phyloP scores from a whole-genome alignment of 1,140 invertebrate species.

The Adoxophyes honmai region DNA sequence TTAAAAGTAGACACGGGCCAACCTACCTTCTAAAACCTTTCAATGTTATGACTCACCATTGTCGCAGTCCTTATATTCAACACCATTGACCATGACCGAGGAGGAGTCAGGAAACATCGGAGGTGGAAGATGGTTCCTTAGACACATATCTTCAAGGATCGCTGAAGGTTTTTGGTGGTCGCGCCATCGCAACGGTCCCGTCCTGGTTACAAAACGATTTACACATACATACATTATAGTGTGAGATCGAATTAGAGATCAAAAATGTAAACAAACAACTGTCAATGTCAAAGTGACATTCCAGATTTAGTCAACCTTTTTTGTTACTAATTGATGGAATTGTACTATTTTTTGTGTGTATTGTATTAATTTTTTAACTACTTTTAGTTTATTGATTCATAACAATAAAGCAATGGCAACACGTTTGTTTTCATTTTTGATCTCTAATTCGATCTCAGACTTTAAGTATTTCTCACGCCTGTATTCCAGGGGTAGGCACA shows the following conservation, averaged over 20 bases:
- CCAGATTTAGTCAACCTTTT: too few relatives aligned
- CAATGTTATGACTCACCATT: conserved; percentile 16
- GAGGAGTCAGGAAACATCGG: conserved; percentile 61
- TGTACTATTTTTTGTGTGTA: background rate
- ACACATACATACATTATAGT: too few relatives aligned
- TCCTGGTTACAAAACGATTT: conserved; percentile 40
- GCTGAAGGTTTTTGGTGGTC: conserved; percentile 85
- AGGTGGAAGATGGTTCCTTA: conserved; percentile 78
- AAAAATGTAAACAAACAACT: too few relatives aligned
- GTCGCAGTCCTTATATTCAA: conserved; percentile 49
- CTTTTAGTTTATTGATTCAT: too few relatives aligned
- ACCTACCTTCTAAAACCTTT: background rate
- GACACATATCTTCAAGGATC: conserved; percentile 86
- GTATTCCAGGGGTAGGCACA: too few relatives aligned
- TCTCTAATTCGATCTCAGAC: too few relatives aligned
- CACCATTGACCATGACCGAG: conserved; percentile 45
- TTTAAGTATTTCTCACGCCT: background rate
- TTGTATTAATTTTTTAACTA: background rate
- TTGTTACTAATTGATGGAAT: too few relatives aligned
- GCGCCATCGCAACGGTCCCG: conserved; percentile 88
- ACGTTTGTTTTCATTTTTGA: too few relatives aligned
- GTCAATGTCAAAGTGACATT: too few relatives aligned
- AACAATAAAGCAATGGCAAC: too few relatives aligned
- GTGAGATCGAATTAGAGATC: too few relatives aligned
- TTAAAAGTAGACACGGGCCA: too few relatives aligned